These are phyloP conservation scores for Phaenicophaeus curvirostris DNA, from an alignment of 2,797 vertebrate genomes.

Conservation along the genomic window DNA sequence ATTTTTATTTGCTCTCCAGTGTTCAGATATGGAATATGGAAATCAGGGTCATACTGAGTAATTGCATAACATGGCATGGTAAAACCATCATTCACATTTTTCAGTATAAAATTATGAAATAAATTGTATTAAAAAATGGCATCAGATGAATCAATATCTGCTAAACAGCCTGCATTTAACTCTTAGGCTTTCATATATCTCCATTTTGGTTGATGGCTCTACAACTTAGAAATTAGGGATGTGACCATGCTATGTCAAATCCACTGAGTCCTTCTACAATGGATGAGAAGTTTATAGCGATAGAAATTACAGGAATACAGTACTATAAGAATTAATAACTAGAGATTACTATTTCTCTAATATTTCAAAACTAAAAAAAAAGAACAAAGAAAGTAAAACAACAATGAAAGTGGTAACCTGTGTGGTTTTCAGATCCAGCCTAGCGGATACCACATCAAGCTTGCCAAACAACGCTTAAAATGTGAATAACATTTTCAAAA, in stretches of 20 bases:
- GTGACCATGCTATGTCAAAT: background rate
- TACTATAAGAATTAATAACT: background rate
- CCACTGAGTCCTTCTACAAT: background rate
- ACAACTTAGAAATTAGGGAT: background rate
- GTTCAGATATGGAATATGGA: background rate
- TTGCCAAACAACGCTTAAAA: background rate
- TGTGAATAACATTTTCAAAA: background rate
- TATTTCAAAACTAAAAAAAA: background rate
- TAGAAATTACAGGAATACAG: background rate
- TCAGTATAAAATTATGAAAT: background rate
- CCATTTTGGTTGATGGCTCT: background rate
- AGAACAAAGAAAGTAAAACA: background rate
- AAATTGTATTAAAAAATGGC: background rate
- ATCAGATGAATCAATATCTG: background rate
- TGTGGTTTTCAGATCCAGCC: background rate
- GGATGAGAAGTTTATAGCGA: background rate
- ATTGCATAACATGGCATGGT: accelerated
- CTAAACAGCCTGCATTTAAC: background rate
- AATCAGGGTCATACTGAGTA: background rate
- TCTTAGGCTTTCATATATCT: background rate
- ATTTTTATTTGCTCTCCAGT: background rate
- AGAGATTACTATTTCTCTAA: background rate
- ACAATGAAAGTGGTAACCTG: background rate
- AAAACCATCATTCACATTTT: background rate
- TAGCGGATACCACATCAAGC: background rate